Evolutionary conservation across 2,888 invertebrate genomes (phyloP).

Genomic region (Miltochrista miniata): DNA sequence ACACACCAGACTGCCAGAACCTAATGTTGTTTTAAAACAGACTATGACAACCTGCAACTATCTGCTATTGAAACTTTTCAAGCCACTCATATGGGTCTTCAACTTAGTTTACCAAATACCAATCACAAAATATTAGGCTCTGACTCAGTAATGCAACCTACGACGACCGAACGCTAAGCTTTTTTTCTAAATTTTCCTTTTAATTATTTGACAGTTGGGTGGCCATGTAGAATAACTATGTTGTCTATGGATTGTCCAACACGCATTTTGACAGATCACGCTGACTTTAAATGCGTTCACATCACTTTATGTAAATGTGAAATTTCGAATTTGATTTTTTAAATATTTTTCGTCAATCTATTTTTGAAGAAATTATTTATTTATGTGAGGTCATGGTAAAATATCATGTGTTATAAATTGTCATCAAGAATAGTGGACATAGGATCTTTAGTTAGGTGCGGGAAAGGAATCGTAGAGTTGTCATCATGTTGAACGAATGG

Average conservation of each 20-base stretch:
- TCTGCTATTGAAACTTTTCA: no score
- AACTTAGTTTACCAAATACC: no score
- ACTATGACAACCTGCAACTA: no score
- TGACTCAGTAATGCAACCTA: constrained; percentile 11
- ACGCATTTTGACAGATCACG: constrained; percentile 44
- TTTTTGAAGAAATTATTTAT: constrained; percentile 82
- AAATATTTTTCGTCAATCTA: constrained; percentile 77
- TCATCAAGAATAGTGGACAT: constrained; percentile 49
- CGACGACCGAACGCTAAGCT: constrained; percentile 7
- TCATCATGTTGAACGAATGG: constrained; percentile 82
- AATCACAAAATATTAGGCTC: neutral
- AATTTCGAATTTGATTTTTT: constrained; percentile 77
- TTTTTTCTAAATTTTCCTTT: constrained; percentile 24
- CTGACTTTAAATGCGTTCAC: constrained; percentile 58
- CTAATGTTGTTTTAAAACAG: no score
- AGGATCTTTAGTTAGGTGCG: constrained; percentile 60
- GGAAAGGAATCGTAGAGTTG: constrained; percentile 52
- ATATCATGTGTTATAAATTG: constrained; percentile 78
- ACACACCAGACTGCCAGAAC: no score
- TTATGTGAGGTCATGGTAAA: constrained; percentile 70
- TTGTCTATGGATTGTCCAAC: constrained; percentile 30
- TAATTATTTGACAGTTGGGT: constrained; percentile 12
- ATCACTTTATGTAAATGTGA: constrained; percentile 62
- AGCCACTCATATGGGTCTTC: no score
- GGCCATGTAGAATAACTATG: constrained; percentile 42